phyloP scores from a whole-genome alignment of 2,797 vertebrate species.

The Propithecus perrieri region DNA sequence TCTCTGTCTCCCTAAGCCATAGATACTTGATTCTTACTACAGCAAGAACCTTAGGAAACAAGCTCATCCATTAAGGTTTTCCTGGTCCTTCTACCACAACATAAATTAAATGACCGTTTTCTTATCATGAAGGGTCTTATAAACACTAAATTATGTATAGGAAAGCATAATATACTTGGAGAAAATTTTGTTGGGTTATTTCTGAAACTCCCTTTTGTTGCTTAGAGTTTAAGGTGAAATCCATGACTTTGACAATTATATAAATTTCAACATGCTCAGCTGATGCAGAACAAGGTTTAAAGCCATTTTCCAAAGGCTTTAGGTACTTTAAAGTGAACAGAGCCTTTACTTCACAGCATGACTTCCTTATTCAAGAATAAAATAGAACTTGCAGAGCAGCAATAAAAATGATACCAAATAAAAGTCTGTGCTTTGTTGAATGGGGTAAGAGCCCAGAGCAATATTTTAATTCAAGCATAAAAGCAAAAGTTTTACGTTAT shows the following conservation, averaged over 20 bases:
- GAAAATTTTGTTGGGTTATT: slow-evolving; percentile 38
- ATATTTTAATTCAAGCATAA: slow-evolving; percentile 79
- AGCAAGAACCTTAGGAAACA: not conserved
- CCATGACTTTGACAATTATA: slow-evolving; percentile 76
- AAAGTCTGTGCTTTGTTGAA: slow-evolving; percentile 71
- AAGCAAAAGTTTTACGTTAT: slow-evolving; percentile 74
- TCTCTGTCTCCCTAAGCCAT: not conserved
- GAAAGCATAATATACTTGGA: not conserved
- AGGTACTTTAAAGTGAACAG: slow-evolving; percentile 73
- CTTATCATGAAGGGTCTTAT: not conserved
- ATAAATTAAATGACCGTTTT: slow-evolving; percentile 49
- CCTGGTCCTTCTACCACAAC: not conserved
- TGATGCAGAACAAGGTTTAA: slow-evolving; percentile 73
- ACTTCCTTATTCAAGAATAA: slow-evolving; percentile 78
- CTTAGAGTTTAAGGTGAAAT: slow-evolving; percentile 72
- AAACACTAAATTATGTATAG: not conserved
- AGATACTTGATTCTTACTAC: not conserved
- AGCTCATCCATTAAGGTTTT: not conserved
- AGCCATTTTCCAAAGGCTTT: slow-evolving; percentile 69
- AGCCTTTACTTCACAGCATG: slow-evolving; percentile 75
- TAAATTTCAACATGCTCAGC: slow-evolving; percentile 65
- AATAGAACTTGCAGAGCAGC: slow-evolving; percentile 74
- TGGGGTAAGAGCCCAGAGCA: slow-evolving; percentile 68
- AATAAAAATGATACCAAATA: slow-evolving; percentile 80
- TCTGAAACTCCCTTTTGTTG: slow-evolving; percentile 51